Percentiles rank a stretch among this genome's conserved stretches.
Evolutionary conservation across 2,797 vertebrate genomes (phyloP).

Genomic region (Myiotriccus ornatus): DNA sequence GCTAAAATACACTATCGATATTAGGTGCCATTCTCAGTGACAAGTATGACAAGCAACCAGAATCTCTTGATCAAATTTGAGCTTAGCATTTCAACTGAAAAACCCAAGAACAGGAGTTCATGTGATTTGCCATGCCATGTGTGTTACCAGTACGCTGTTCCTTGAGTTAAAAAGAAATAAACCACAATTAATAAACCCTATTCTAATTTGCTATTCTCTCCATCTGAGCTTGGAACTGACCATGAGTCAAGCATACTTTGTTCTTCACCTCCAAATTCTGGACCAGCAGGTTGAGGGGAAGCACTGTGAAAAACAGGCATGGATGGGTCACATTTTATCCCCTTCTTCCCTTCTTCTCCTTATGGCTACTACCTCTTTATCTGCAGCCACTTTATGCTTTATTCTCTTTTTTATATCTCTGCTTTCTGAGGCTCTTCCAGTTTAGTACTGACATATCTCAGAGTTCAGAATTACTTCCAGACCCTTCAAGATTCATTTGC

Average conservation of each 20-base stretch:
- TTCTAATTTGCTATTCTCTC: not conserved
- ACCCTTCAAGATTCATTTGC: not conserved
- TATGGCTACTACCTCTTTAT: not conserved
- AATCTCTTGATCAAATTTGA: not conserved
- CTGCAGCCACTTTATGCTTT: not conserved
- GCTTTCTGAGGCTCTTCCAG: not conserved
- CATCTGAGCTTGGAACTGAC: not conserved
- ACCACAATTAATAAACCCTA: not conserved
- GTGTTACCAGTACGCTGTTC: not conserved
- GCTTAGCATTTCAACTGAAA: not conserved
- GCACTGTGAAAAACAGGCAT: not conserved
- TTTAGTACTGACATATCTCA: not conserved
- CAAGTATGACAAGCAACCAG: not conserved
- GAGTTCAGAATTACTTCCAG: not conserved
- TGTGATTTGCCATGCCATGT: not conserved
- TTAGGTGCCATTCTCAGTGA: not conserved
- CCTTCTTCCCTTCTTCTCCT: not conserved
- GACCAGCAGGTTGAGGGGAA: not conserved
- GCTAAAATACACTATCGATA: not conserved
- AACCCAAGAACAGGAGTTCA: not conserved
- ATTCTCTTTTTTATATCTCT: not conserved
- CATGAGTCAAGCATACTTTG: not conserved
- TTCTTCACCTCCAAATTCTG: not conserved
- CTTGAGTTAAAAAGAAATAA: not conserved
- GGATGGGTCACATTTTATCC: not conserved